Evolutionary conservation across 2,113 vertebrate species (phyloP).

Genomic region (Syngnathus typhle): DNA sequence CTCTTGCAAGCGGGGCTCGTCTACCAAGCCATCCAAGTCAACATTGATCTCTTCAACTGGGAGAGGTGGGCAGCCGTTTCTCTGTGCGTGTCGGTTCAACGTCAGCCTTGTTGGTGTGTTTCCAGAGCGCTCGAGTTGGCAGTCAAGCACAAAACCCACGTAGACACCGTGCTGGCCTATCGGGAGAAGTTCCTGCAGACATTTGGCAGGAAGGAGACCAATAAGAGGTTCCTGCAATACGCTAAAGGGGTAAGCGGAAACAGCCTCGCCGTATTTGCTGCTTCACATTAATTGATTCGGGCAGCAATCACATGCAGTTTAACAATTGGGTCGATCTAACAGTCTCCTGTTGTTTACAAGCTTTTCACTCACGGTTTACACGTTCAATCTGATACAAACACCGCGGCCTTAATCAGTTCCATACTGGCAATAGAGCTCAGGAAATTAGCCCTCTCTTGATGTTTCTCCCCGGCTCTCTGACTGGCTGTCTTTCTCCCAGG

Average conservation of each 20-base stretch:
- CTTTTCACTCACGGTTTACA: constrained; percentile 7
- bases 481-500: constrained; percentile 64
- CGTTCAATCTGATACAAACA: neutral
- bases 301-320: constrained; percentile 6
- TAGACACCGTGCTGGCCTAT: constrained; percentile 93
- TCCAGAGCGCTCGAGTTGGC: constrained; percentile 92
- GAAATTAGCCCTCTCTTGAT: constrained; percentile 9
- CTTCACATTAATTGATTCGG: constrained; percentile 9
- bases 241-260: constrained; percentile 80
- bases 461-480: constrained; percentile 6
- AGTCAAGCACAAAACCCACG: constrained; percentile 95
- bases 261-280: constrained; percentile 3
- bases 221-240: constrained; percentile 88
- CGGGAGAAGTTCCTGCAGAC: constrained; percentile 84
- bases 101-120: constrained; percentile 23
- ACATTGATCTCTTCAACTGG: constrained; percentile 92
- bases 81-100: neutral
- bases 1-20: constrained; percentile 85
- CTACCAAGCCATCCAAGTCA: constrained; percentile 89
- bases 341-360: constrained; percentile 9
- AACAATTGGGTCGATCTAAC: constrained; percentile 4
- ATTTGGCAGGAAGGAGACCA: constrained; percentile 88
- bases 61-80: constrained; percentile 75
- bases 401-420: constrained; percentile 8
- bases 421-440: constrained; percentile 2